These are phyloP conservation scores for Torymus auratus DNA, from an alignment of 2,888 invertebrate species.

Conservation along the genomic window DNA sequence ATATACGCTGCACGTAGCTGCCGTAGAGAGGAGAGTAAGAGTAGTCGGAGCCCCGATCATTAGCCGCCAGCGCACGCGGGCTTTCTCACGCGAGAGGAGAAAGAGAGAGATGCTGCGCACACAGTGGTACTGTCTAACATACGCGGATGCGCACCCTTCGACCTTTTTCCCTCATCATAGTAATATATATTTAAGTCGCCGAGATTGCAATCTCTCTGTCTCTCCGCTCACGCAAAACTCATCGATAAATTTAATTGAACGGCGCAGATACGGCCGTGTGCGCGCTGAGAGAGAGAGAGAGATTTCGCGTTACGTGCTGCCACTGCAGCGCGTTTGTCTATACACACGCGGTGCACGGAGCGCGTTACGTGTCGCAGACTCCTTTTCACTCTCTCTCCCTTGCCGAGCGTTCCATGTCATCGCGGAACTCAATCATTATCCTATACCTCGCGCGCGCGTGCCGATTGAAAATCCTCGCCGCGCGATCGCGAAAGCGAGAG, in stretches of 20 bases:
- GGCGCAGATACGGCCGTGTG: background rate
- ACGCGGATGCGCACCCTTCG: too few relatives aligned
- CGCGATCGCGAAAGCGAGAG: background rate
- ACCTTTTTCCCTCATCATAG: too few relatives aligned
- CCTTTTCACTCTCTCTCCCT: conserved; percentile 27
- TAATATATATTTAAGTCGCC: conserved; percentile 9
- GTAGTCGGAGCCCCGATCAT: too few relatives aligned
- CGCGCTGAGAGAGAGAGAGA: background rate
- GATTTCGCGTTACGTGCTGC: conserved; percentile 28
- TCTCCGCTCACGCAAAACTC: conserved; percentile 19
- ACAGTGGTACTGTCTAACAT: too few relatives aligned
- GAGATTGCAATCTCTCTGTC: conserved; percentile 26
- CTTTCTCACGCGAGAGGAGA: background rate
- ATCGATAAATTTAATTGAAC: conserved; percentile 51
- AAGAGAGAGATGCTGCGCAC: background rate
- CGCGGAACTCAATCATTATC: conserved; percentile 46
- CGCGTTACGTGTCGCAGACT: background rate
- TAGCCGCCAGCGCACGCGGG: conserved; percentile 8
- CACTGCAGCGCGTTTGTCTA: too few relatives aligned
- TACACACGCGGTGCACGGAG: background rate
- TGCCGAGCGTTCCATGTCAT: conserved; percentile 10
- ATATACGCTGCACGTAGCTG: too few relatives aligned
- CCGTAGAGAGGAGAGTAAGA: too few relatives aligned
- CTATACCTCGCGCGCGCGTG: too few relatives aligned
- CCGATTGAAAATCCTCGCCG: background rate